Percentiles rank a stretch among this genome's conserved stretches.
These are phyloP conservation scores for Pelvicachromis taeniatus DNA, from an alignment of 2,113 vertebrate genomes.

Conservation along the genomic window DNA sequence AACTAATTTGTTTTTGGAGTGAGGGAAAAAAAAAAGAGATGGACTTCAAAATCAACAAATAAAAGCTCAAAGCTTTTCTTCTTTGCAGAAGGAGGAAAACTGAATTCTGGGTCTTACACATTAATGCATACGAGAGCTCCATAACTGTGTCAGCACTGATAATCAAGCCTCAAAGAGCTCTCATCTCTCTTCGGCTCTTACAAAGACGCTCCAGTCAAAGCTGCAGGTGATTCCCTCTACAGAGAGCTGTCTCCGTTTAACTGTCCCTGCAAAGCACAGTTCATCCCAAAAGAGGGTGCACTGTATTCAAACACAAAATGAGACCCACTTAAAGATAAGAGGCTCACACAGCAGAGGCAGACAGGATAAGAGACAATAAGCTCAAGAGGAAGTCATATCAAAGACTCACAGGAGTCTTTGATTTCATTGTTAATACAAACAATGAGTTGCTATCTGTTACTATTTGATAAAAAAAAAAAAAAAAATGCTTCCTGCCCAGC, in stretches of 20 bases:
- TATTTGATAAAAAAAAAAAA: neutral
- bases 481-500: slow-evolving; percentile 10
- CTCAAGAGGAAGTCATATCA: slow-evolving; percentile 15
- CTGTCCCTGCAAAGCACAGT: neutral
- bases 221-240: neutral
- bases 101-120: neutral
- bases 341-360: neutral
- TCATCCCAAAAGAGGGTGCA: neutral
- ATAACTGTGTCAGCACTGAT: neutral
- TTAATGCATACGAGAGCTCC: neutral
- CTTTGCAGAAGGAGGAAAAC: neutral
- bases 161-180: neutral
- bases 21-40: too few species aligned
- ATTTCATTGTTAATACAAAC: slow-evolving; percentile 11
- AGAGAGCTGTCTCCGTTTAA: neutral
- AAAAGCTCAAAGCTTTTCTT: neutral
- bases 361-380: slow-evolving; percentile 6
- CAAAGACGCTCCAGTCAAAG: neutral
- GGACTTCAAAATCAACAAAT: neutral
- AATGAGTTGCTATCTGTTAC: slow-evolving; percentile 4
- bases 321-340: slow-evolving; percentile 12
- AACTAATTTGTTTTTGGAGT: neutral
- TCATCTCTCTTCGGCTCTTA: neutral
- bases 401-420: slow-evolving; percentile 18
- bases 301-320: neutral